Conservation (phyloP, 2,113 vertebrate species). For the Dasyornis broadbenti region DNA sequence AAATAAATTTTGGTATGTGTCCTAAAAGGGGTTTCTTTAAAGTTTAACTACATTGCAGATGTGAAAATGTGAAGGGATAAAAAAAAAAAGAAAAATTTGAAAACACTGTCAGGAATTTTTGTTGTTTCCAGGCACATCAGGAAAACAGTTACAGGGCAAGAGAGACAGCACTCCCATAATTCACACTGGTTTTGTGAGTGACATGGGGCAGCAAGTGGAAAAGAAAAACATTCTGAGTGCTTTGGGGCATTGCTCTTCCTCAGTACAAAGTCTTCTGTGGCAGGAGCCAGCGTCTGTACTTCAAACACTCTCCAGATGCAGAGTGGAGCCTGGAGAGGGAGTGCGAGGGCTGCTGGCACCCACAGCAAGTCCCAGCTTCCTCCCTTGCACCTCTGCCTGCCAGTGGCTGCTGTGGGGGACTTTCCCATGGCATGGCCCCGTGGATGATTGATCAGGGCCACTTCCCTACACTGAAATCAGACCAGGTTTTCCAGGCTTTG, state of each 20-base stretch:
- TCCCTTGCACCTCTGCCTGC: rapidly evolving
- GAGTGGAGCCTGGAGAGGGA: background rate
- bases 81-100: background rate
- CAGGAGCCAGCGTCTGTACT: rapidly evolving
- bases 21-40: background rate
- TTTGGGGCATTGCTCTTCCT: background rate
- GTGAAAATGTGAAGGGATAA: background rate
- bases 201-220: background rate
- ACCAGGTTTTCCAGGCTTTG: background rate
- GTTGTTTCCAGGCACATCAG: rapidly evolving
- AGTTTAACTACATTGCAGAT: background rate
- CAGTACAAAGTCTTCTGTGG: rapidly evolving
- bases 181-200: background rate
- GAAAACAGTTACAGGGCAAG: background rate
- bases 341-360: background rate
- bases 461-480: background rate
- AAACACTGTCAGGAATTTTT: background rate
- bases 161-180: background rate
- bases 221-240: background rate
- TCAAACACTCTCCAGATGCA: background rate
- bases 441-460: rapidly evolving
- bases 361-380: rapidly evolving
- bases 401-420: background rate
- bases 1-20: background rate
- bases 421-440: rapidly evolving